Percentiles rank a stretch among this genome's conserved stretches.
Evolutionary conservation across 2,888 invertebrate genomes (phyloP).

Genomic region (Dichetophora obliterata): DNA sequence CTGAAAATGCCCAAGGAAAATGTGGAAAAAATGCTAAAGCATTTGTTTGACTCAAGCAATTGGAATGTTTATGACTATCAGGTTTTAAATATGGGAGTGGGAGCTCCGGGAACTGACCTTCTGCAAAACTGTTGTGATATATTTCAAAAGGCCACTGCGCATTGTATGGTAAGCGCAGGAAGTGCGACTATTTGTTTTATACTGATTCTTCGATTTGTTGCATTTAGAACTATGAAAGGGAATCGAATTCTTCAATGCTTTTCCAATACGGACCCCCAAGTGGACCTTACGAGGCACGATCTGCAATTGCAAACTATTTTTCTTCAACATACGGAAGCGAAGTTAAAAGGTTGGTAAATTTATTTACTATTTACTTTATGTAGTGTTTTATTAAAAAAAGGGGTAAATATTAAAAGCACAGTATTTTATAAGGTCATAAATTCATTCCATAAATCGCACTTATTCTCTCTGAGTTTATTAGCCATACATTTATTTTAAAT

Average conservation of each 20-base stretch:
- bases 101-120: slow-evolving; percentile 73
- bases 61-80: slow-evolving; percentile 71
- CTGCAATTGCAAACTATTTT: slow-evolving; percentile 70
- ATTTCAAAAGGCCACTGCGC: slow-evolving; percentile 70
- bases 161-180: slow-evolving; percentile 69
- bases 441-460: no score
- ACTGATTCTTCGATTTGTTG: not conserved
- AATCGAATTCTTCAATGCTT: slow-evolving; percentile 60
- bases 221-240: slow-evolving; percentile 57
- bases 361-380: not conserved
- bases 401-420: no score
- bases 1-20: slow-evolving; percentile 46
- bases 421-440: no score
- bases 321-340: slow-evolving; percentile 68
- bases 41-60: slow-evolving; percentile 71
- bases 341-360: slow-evolving; percentile 65
- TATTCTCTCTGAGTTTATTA: no score
- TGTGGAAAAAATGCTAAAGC: slow-evolving; percentile 60
- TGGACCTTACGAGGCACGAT: slow-evolving; percentile 71
- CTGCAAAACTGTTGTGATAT: slow-evolving; percentile 70
- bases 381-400: not conserved
- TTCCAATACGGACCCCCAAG: slow-evolving; percentile 73
- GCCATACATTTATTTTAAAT: no score
- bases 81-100: slow-evolving; percentile 71
- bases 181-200: not conserved